These are phyloP conservation scores for Falco novaeseelandiae DNA, from an alignment of 2,797 vertebrate species.

Conservation along the genomic window DNA sequence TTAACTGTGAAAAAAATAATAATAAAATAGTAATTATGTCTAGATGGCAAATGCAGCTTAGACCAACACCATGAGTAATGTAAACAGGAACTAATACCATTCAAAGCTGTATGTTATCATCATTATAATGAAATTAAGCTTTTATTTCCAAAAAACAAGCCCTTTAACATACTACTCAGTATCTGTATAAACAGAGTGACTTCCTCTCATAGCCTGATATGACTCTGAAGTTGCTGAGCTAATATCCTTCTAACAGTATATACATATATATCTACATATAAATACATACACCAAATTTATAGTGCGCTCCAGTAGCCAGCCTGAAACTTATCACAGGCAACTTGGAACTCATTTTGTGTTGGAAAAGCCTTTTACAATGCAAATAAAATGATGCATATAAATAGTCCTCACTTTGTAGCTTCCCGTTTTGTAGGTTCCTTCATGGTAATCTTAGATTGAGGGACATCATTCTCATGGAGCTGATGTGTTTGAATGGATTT, in stretches of 20 bases:
- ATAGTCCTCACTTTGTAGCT: not conserved
- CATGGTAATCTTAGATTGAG: not conserved
- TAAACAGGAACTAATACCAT: constrained; percentile 74
- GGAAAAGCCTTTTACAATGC: constrained; percentile 43
- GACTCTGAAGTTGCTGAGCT: constrained; percentile 30
- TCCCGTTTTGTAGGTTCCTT: constrained; percentile 29
- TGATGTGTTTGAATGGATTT: constrained; percentile 56
- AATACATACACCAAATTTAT: not conserved
- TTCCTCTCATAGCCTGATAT: not conserved
- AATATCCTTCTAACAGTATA: not conserved
- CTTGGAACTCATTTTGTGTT: not conserved
- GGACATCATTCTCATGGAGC: constrained; percentile 33
- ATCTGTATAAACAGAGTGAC: constrained; percentile 4
- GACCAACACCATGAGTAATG: constrained; percentile 71
- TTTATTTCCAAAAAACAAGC: constrained; percentile 67
- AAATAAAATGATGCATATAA: constrained; percentile 44
- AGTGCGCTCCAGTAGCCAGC: not conserved
- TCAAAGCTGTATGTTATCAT: constrained; percentile 61
- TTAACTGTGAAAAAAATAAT: constrained; percentile 82
- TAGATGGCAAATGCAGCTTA: constrained; percentile 74
- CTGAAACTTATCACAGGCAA: not conserved
- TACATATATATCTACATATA: not conserved
- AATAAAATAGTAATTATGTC: constrained; percentile 83
- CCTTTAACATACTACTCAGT: constrained; percentile 33
- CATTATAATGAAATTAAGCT: constrained; percentile 67